Evolutionary conservation across 2,113 vertebrate genomes (phyloP), one percentile per base, ranked within the genome.

Genomic region (Ciconia maguari): DNA sequence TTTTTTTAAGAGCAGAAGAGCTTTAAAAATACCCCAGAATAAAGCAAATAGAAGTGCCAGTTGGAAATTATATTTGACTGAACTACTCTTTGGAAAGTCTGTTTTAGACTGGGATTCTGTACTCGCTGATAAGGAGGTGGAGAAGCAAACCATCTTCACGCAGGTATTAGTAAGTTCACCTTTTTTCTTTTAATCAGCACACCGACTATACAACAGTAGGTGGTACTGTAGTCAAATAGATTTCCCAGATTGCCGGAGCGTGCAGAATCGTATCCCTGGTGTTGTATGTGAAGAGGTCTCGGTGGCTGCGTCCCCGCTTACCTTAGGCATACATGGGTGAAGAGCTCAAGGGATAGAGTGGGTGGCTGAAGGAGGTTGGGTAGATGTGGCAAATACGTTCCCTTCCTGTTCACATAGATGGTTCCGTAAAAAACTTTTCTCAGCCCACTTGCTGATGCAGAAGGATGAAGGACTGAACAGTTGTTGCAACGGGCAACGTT

Each of bases 371-470:
- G 52, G 27, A 74, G 20, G 34, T 22, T 74, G 61, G 41, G 26
- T 58, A 26, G 60, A 32, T 11, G 16, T 7, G 13, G 49, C 6
- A 36, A 32, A 17, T 16, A 5, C 0, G 5, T 48, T 55, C n/a
- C 26, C 30, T 6, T 61, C n/a, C 9, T 8, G 12, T 22, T 41
- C 14, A 18, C 2, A 0, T 30, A 7, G 18, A 4, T 0, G 4
- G 16, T 41, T 74, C 52, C 26, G 16, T 20, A n/a, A 38, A 41
- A n/a, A 7, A 25, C 6, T 2, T 70, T 69, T 26, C 51, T 58
- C 74, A 79, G 32, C 51, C 32, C 20, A 3, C 34, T 61, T 42
- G 54, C 12, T n/a, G 54, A 8, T 68, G 61, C 16, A 25, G 60
- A 48, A 68, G 26, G 41, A 13, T 16, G 61, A 61, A 60, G 34